Evolutionary conservation across 2,113 vertebrate genomes (phyloP), one percentile per base, ranked within the genome.

Genomic region (Manacus vitellinus): DNA sequence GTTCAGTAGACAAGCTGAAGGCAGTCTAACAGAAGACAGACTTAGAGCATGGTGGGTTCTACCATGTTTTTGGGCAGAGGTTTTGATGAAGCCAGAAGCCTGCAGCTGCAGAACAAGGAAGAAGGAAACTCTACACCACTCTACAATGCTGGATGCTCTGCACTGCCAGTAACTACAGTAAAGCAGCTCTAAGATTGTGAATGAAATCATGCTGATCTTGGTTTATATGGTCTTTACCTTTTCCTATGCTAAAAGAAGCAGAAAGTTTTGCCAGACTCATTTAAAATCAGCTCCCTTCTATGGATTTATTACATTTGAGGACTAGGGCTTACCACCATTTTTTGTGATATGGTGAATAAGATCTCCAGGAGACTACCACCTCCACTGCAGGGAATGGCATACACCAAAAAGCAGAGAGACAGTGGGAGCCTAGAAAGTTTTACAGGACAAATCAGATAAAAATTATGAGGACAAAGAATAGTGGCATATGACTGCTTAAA

Each of bases 51-150:
- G 18, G 16, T 41, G 56, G 8, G 30, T 72, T 71, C 41, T 76
- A 18, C 49, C 23, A 49, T 8, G 3, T 49, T 49, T 49, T 25
- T 49, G 12, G 49, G 17, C 22, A 17, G 52, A 58, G 2, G 4
- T 81, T 39, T 75, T 52, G 74, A 22, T 66, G 46, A 77, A 80
- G 9, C 12, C 27, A 66, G 12, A 74, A 35, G 5, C 59, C 43
- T 75, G 13, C 22, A 74, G 28, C 22, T 70, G 25, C 9, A 47
- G 33, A 66, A 14, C 7, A 65, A 67, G 72, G 13, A 54, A 49
- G 6, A 70, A 47, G 5, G 44, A 12, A 13, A 62, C 59, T 46
- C 43, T 74, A 15, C 0, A 0, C 1, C 5, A 12, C 24, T 39
- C 37, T 39, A 39, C 37, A 39, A 39, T 39, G 18, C 11, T 52